Evolutionary conservation across 37 sponge, comb jelly and placozoan genomes (phyloP), one percentile per base, ranked within the genome.

Genomic region (Amphimedon queenslandica): DNA sequence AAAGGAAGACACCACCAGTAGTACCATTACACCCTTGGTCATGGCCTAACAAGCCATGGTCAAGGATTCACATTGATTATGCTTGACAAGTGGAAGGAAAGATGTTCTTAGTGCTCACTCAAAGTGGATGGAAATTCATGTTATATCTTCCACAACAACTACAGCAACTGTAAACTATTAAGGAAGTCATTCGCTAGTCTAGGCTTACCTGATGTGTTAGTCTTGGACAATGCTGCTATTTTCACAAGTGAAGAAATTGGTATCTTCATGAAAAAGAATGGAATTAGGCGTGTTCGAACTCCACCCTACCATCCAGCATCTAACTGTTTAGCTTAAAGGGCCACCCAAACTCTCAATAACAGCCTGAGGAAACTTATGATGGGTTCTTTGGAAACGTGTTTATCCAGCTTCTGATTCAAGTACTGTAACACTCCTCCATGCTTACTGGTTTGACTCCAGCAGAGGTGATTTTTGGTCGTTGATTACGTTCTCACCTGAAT

Each of bases 21-120:
- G 35, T 42, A 4, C 72, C 42, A 41, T 25, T 47, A 31, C 53
- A 42, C 6, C 72, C 72, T 28, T 71, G 72, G 72, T 20, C 23
- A 42, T 47, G 53, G 53, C 55, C 72, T 28, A 29, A 20, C 5
- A 24, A 55, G 4, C 72, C 72, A 16, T 71, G 42, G 55, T 28
- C 42, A 23, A 6, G 51, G 23, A 55, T 71, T 10, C 72, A 71
- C 20, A 71, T 71, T 13, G 72, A 71, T 41, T 71, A 42, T 71
- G 53, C 53, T 10, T 51, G 72, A 42, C 72, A 51, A 27, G 47
- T 71, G 4, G 4, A 29, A 13, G 32, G 32, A 4, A 47, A 61
- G 3, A 57, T 58, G 77, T 71, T 63, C 25, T 68, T 76, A 39
- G 69, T 36, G 63, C 77, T 4, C 40, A 39, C n/a, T 76, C 77